Base-by-base conservation (phyloP, 2,888 invertebrate genomes). In the Rotaria macrura region DNA sequence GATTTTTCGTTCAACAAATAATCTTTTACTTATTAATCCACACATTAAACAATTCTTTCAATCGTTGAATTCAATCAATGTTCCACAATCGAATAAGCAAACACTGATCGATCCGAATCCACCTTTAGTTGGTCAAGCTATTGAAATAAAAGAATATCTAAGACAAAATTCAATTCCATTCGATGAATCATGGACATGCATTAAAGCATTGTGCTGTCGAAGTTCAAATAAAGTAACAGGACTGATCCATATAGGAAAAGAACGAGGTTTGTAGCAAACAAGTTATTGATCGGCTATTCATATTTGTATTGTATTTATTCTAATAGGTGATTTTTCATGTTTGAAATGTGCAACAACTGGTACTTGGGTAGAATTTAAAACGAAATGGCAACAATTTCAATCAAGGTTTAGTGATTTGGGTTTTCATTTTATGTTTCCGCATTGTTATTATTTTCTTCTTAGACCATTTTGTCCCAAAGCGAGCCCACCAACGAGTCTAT, bases 141-240 rank as follows among this genome's bases (percentile, higher is more conserved):
- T 79, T 43, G 74, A 40, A 40, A 79, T 79, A 25, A 79, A 79
- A 79, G 74, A 79, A 79, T 79, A 25, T 79, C 6, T 79, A 25
- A 79, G 74, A 79, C 12, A 79, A 79, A 79, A 38, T 40, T 40
- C 74, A 17, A 79, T 43, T 40, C 17, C 74, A 79, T 79, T 79
- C 38, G 74, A 79, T 79, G 74, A 79, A 79, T 40, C 74, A 79
- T 79, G 74, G 74, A 79, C 74, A 79, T 79, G 74, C n/a, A 79
- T 79, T 12, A 79, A 79, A 79, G 74, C 40, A 40, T 25, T 40
- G 25, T 38, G 43, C 43, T 79, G 74, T 79, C 38, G 40, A 43
- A 79, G 74, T 79, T 25, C 43, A 43, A 79, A 43, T 40, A 17
- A 23, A 79, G 12, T 25, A 40, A 25, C 43, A 25, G 74, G 74